Evolutionary conservation across 2,113 vertebrate species (phyloP), one percentile per base, ranked within the genome.

Genomic region (Morone saxatilis): DNA sequence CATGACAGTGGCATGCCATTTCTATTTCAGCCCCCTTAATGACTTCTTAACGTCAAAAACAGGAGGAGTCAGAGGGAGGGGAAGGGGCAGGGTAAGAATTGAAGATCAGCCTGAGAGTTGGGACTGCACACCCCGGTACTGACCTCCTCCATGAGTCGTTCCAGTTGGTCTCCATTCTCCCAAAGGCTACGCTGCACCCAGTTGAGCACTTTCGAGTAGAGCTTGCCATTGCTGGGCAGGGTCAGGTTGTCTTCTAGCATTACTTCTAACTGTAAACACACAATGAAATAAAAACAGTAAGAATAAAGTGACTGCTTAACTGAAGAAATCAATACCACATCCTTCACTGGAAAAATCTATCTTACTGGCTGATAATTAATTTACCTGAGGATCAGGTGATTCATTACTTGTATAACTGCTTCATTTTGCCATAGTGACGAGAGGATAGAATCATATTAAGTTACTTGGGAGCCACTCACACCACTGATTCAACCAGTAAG

Each of bases 101-200:
- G 65, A 71, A 67, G 40, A 80, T 36, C 45, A 41, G 71, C 45
- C 40, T 20, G 50, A 36, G 59, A 70, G 78, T 61, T 40, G 7
- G 71, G 70, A 56, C 4, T 17, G 6, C 36, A 43, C 25, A 59
- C 19, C 51, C 45, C 12, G 56, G 57, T 95, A 98, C 98, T 98
- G 96, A 99, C 98, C 98, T 99, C 98, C 94, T 98, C 97, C 98
- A 99, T 99, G 60, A 99, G 95, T 86, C 96, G 97, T 90, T 98
- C 97, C 93, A 99, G 96, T 72, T 95, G 97, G 94, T 97, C 97
- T 92, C 98, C 98, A 0, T 98, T 98, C 94, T 99, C 98, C 98
- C 97, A 98, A 90, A 99, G 96, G 95, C 97, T 98, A 71, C 97
- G 97, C 94, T 99, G 98, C 86, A 99, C 98, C 98, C 98, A 99